phyloP scores from a whole-genome alignment of 2,888 invertebrate genomes.

The Pediacus dermestoides region DNA sequence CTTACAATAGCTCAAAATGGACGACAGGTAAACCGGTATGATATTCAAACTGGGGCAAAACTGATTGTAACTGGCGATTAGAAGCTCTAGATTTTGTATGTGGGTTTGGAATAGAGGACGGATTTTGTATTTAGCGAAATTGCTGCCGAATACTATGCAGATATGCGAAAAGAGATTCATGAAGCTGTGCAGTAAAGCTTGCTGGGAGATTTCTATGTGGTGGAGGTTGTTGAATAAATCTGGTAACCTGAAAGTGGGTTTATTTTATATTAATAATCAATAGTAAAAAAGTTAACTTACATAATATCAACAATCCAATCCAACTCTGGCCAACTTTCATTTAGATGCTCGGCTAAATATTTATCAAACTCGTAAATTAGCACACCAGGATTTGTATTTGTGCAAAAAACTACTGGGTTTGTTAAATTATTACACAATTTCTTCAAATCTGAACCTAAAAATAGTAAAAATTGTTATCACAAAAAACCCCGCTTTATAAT shows the following conservation, averaged over 20 bases:
- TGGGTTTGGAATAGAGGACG: conserved; percentile 58
- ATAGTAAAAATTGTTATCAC: conserved; percentile 4
- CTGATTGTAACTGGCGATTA: conserved; percentile 57
- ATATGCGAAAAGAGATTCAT: conserved; percentile 57
- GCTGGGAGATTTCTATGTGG: conserved; percentile 54
- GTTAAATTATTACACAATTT: conserved; percentile 49
- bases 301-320: conserved; percentile 64
- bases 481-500: conserved; percentile 6
- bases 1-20: conserved; percentile 56
- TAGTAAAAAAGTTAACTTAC: conserved; percentile 49
- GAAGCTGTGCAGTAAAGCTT: conserved; percentile 53
- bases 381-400: conserved; percentile 55
- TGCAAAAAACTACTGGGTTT: conserved; percentile 64
- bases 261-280: conserved; percentile 11
- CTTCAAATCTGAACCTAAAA: conserved; percentile 51
- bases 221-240: conserved; percentile 57
- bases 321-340: conserved; percentile 67
- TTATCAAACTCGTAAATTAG: conserved; percentile 62
- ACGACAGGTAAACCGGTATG: conserved; percentile 60
- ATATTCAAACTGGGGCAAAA: conserved; percentile 56
- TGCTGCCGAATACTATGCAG: conserved; percentile 64
- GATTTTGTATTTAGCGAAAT: conserved; percentile 58
- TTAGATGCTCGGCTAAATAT: conserved; percentile 56
- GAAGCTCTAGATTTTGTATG: conserved; percentile 59
- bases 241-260: conserved; percentile 54